Base-by-base conservation (phyloP, 1,140 invertebrate species). In the Pygmarrhopalites habei region DNA sequence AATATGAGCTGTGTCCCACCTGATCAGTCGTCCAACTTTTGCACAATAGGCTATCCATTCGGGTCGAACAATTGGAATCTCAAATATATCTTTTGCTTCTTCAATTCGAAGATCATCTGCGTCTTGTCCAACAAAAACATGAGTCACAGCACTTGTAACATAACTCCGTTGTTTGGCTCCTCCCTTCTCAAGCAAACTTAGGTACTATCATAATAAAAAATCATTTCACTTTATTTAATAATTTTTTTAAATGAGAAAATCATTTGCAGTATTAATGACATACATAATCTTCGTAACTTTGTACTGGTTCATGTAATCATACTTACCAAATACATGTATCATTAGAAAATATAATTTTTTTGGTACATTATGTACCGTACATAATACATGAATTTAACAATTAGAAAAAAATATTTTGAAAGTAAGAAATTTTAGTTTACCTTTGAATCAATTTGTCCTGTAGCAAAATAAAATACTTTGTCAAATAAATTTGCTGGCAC, bases 61-160 rank as follows among this genome's bases (percentile, higher is more conserved):
- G 73, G 87, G 84, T 43, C 83, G 86, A 43, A 93, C 87, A 23
- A 68, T 59, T 58, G 90, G 89, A 47, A 92, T 85, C 74, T 95
- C 90, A 79, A 92, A 95, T 1, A 95, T 78, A 72, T 95, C 91
- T 75, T 86, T 86, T 12, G 90, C 90, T 76, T 90, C 90, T 61
- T 81, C 83, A 52, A 92, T 80, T 76, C 88, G 87, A 74, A 82
- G 85, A 74, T 91, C 87, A 67, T 83, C 80, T 51, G 86, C 82
- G 77, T 89, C 84, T 66, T 82, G 81, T 41, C 91, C 91, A 70
- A 87, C 87, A 74, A 95, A 89, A 68, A 91, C 80, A 80, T 93
- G 89, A 35, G 90, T 93, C 60, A 92, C 87, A 79, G 86, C 89
- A 75, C 93, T 88, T 65, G 86, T 86, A 63, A 92, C 83, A 77